phyloP scores from a whole-genome alignment of 2,113 vertebrate genomes.

The Aspiorhynchus laticeps region DNA sequence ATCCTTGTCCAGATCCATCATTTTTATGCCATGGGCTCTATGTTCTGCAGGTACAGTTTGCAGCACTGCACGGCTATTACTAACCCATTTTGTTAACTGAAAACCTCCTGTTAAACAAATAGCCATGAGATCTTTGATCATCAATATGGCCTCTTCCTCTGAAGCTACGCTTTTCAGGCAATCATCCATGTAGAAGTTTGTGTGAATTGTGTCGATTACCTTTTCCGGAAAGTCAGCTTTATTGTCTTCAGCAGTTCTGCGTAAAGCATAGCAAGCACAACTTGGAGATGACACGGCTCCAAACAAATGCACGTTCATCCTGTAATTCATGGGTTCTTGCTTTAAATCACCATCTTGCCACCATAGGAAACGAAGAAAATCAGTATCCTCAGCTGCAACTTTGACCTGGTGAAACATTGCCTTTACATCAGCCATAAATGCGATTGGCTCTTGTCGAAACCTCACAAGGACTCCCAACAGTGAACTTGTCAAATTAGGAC shows the following conservation, averaged over 20 bases:
- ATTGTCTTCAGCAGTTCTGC: conserved; percentile 34
- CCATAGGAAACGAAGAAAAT: conserved; percentile 50
- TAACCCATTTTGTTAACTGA: conserved; percentile 13
- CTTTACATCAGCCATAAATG: conserved; percentile 49
- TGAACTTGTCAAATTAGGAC: conserved; percentile 22
- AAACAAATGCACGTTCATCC: conserved; percentile 44
- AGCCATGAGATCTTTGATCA: not conserved
- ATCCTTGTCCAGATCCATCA: conserved; percentile 25
- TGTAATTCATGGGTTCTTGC: conserved; percentile 5
- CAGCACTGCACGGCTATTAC: not conserved
- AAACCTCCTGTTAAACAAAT: conserved; percentile 30
- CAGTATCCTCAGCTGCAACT: conserved; percentile 27
- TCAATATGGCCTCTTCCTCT: not conserved
- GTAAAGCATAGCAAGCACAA: conserved; percentile 44
- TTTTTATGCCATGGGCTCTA: not conserved
- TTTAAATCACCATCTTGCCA: conserved; percentile 40
- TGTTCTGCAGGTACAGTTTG: not conserved
- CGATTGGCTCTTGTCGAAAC: conserved; percentile 32
- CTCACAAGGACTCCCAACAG: conserved; percentile 23
- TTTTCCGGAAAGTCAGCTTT: not conserved
- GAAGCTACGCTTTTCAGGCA: conserved; percentile 36
- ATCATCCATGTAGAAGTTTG: conserved; percentile 49
- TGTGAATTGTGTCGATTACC: conserved; percentile 1
- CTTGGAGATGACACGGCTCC: conserved; percentile 22
- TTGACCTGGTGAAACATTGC: conserved; percentile 49